Evolutionary conservation across 1,140 invertebrate species (phyloP), one percentile per base, ranked within the genome.

Genomic region (Drosophila elegans): DNA sequence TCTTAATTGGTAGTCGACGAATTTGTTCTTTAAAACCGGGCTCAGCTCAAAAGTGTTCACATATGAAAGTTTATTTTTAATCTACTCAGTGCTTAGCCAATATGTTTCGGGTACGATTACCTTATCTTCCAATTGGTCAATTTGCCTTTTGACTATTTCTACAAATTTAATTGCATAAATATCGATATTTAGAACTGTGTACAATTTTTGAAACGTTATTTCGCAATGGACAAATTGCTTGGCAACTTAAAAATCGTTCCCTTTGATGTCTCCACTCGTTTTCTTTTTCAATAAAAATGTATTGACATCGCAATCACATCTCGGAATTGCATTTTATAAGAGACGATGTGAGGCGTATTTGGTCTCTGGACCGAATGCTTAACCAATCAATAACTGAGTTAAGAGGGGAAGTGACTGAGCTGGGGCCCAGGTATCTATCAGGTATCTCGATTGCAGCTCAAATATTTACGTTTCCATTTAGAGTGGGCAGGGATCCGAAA

Each of bases 381-480:
- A 85, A 72, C 81, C 62, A 84, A 85, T 85, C 81, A 84, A 84
- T 85, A 78, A 66, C 62, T 42, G 61, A 71, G 59, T 61, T 41
- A 44, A 53, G 39, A 45, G 36, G 32, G 41, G 45, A 32, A 34
- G 32, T 44, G 53, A 12, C 34, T 71, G 55, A 44, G n/a, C 41
- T 36, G 48, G 49, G 42, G 52, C 63, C 54, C 63, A 59, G 60
- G 62, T 54, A 61, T 68, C 62, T 77, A 63, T 49, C 63, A 59
- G 60, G 62, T 54, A 61, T 68, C 62, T 77, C 67, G 60, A 74
- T 80, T 82, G 79, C 68, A 77, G 73, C 57, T 88, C 80, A 89
- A 74, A 88, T 88, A 88, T 88, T 88, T 88, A 88, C 85, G 64
- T 42, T 88, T 88, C 77, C 84, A 88, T 88, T 88, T 89, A 55